A percentile compares a stretch with the other conserved stretches of the same genome.
These are phyloP conservation scores for Drosophila malerkotliana DNA, from an alignment of 1,140 invertebrate species.

Conservation along the genomic window DNA sequence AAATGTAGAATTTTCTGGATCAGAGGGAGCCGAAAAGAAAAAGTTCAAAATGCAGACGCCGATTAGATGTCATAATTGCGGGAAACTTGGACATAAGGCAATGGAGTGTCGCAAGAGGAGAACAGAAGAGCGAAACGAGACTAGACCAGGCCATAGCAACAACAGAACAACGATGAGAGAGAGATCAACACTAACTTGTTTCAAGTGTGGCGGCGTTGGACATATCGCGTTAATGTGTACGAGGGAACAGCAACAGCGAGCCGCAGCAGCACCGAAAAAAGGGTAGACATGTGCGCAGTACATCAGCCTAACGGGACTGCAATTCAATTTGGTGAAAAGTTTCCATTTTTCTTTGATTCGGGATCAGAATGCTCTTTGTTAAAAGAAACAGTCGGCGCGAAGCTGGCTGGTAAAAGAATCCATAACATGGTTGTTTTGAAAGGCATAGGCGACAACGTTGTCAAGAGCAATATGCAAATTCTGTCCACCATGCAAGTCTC, in stretches of 20 bases:
- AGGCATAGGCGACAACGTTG: neutral
- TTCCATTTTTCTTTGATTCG: too few relatives aligned
- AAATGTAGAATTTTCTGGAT: too few relatives aligned
- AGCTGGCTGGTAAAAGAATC: neutral
- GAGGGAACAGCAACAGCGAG: too few relatives aligned
- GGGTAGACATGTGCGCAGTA: too few relatives aligned
- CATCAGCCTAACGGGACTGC: too few relatives aligned
- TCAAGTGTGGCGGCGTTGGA: slow-evolving; percentile 1
- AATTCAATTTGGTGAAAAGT: too few relatives aligned
- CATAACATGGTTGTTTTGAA: neutral
- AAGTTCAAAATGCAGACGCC: neutral
- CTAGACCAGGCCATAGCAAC: neutral
- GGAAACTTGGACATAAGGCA: slow-evolving; percentile 3
- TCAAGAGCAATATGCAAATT: neutral
- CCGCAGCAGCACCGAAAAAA: too few relatives aligned
- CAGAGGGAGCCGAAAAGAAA: too few relatives aligned
- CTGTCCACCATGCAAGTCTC: too few relatives aligned
- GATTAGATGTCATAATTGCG: slow-evolving; percentile 9
- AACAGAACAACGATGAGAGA: neutral
- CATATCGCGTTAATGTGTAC: slow-evolving; percentile 9
- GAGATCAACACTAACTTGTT: neutral
- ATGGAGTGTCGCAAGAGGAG: slow-evolving; percentile 2
- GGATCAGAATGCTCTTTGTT: too few relatives aligned
- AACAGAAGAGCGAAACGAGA: slow-evolving; percentile 6
- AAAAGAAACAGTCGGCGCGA: too few relatives aligned